phyloP scores from a whole-genome alignment of 2,113 vertebrate species.

The Orthonyx spaldingii region DNA sequence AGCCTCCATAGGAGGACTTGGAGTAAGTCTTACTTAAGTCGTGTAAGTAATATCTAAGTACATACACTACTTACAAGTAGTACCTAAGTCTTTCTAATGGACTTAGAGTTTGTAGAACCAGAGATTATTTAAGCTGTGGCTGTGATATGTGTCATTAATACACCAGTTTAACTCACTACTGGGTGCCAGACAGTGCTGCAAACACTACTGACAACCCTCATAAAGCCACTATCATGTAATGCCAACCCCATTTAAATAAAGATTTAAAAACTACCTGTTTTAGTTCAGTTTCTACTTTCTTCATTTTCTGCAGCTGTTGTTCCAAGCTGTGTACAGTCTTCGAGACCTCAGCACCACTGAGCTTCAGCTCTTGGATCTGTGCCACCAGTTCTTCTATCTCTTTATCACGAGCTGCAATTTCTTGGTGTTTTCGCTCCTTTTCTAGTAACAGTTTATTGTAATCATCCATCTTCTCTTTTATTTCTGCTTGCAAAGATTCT shows the following conservation, averaged over 20 bases:
- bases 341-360: slow-evolving; percentile 55
- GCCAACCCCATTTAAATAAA: background rate
- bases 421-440: slow-evolving; percentile 80
- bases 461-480: slow-evolving; percentile 84
- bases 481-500: slow-evolving; percentile 81
- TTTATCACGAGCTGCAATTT: slow-evolving; percentile 78
- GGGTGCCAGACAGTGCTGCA: background rate
- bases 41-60: background rate
- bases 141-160: background rate
- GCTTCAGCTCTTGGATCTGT: slow-evolving; percentile 79
- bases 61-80: background rate
- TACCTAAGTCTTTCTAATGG: fast-evolving
- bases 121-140: background rate
- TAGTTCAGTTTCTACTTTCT: slow-evolving; percentile 76
- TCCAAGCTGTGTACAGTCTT: slow-evolving; percentile 71
- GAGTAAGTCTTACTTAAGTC: background rate
- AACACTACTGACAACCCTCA: background rate
- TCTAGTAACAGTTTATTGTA: slow-evolving; percentile 75
- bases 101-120: background rate
- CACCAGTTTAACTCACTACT: background rate
- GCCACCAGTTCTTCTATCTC: slow-evolving; percentile 82
- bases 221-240: background rate
- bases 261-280: slow-evolving; percentile 70
- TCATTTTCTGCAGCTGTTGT: slow-evolving; percentile 81
- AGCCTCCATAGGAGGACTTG: background rate